Evolutionary conservation across 2,888 invertebrate genomes (phyloP).

Genomic region (Serripes groenlandicus): DNA sequence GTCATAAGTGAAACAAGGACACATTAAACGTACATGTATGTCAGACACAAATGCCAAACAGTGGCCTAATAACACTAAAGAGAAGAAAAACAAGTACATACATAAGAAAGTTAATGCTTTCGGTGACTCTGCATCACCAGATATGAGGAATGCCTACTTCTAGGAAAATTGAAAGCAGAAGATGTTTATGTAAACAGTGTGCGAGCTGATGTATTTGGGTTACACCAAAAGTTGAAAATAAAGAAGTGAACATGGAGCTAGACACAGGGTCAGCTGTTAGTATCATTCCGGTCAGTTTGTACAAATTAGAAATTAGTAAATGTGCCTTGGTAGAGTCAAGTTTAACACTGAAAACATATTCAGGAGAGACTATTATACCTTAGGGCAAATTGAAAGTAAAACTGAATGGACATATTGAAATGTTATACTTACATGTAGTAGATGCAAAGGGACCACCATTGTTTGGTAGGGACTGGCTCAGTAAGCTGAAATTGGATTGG

Average conservation of each 20-base stretch:
- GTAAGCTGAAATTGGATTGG: slow-evolving; percentile 13
- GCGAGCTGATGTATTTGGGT: slow-evolving; percentile 5
- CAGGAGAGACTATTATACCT: slow-evolving; percentile 14
- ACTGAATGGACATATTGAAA: neutral
- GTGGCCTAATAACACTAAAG: no score
- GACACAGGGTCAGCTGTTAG: slow-evolving; percentile 49
- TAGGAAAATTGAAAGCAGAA: slow-evolving; percentile 7
- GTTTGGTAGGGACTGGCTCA: slow-evolving; percentile 34
- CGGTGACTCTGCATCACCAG: neutral
- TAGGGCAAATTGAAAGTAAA: slow-evolving; percentile 14
- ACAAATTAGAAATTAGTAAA: slow-evolving; percentile 17
- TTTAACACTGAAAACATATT: slow-evolving; percentile 22
- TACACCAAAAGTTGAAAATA: neutral
- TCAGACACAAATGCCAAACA: neutral
- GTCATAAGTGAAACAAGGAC: slow-evolving; percentile 31
- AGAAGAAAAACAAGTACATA: neutral
- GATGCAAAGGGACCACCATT: slow-evolving; percentile 16
- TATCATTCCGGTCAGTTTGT: slow-evolving; percentile 23
- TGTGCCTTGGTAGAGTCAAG: neutral
- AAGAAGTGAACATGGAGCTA: slow-evolving; percentile 39
- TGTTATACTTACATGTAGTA: slow-evolving; percentile 20
- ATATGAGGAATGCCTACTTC: neutral
- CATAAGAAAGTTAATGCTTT: neutral
- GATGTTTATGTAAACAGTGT: neutral
- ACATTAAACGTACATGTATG: slow-evolving; percentile 26